Evolutionary conservation across 2,888 invertebrate species (phyloP).

Genomic region (Cataglyphis livida): DNA sequence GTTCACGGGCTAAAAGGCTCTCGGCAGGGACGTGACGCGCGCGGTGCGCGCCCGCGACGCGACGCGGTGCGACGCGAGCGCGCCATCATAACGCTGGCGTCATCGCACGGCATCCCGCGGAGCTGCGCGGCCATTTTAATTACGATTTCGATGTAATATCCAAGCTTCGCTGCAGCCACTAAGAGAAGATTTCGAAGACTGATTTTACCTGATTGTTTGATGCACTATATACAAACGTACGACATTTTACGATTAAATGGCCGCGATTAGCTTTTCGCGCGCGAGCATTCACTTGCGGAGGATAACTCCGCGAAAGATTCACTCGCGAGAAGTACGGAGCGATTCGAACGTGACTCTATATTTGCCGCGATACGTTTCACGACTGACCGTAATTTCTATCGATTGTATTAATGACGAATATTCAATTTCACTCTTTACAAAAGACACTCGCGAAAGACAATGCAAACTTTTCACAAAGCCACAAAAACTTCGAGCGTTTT

Average conservation of each 20-base stretch:
- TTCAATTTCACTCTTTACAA: background rate
- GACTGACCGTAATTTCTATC: background rate
- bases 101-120: conserved; percentile 28
- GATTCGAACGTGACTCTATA: background rate
- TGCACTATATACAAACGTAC: background rate
- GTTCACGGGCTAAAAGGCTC: conserved; percentile 79
- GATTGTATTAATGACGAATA: background rate
- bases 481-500: background rate
- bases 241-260: background rate
- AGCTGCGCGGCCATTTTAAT: conserved; percentile 34
- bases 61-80: conserved; percentile 48
- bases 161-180: too few species aligned
- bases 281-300: background rate
- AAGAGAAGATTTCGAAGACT: background rate
- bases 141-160: background rate
- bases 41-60: conserved; percentile 73
- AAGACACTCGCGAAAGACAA: background rate
- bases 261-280: background rate
- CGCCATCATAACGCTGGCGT: conserved; percentile 70
- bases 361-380: background rate
- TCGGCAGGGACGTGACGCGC: conserved; percentile 79
- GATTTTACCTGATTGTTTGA: background rate
- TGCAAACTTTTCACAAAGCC: background rate
- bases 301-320: background rate
- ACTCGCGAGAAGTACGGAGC: background rate